Evolutionary conservation across 2,888 invertebrate species (phyloP), one percentile per base, ranked within the genome.

Genomic region (Micoletzkya japonica): DNA sequence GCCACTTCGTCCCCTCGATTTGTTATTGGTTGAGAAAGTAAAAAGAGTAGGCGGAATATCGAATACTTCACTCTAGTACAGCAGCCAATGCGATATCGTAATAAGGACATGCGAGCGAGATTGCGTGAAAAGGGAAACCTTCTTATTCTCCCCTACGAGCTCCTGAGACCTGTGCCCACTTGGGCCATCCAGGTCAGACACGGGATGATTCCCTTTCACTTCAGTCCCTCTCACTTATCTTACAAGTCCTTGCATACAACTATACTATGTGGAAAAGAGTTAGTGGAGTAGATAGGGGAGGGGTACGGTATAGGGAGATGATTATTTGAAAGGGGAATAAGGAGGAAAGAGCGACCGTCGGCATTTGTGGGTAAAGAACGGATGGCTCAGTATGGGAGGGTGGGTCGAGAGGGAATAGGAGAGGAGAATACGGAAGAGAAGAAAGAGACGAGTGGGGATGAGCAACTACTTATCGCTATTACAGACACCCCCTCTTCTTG

Each of bases 101-200:
- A n/a, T n/a, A n/a, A n/a, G n/a, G n/a, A n/a, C n/a, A 56, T 56
- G 36, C 34, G 24, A 58, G 36, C n/a, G 17, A 36, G 58, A 32
- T 30, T n/a, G 34, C 34, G 36, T 36, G 60, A 60, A 60, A 60
- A 60, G 60, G 60, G 60, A 60, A 60, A 60, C 44, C 39, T 39
- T 52, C 52, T 34, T 44, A 39, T 60, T 60, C 60, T 60, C 59
- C 28, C 39, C 37, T 37, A 20, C 52, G 6, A 6, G 6, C 52
- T 52, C 17, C n/a, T 24, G 7, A 6, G 10, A 14, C 24, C 24
- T 24, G 10, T 44, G 10, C 44, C 44, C 20, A 10, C 20, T 44
- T 44, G 10, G 60, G 60, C 34, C 60, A 60, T 34, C 44, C 60
- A 60, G 60, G 60, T 60, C 60, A 60, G 4, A 26, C 59, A 26